These are phyloP conservation scores for Cerastis leucographa DNA, from an alignment of 2,888 invertebrate genomes.

Conservation along the genomic window DNA sequence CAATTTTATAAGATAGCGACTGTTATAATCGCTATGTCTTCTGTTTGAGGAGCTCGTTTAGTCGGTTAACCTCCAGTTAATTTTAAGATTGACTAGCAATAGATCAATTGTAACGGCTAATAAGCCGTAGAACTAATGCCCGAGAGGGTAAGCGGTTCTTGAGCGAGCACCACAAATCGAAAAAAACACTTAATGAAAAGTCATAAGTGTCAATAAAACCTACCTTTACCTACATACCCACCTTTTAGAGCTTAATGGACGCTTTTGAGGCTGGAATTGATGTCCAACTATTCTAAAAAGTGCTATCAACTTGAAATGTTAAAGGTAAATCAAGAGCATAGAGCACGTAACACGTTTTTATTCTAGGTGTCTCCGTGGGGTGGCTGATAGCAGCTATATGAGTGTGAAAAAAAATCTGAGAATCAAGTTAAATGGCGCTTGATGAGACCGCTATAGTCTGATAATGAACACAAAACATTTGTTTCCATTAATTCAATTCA, in stretches of 20 bases:
- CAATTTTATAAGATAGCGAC: conserved; percentile 7
- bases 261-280: not conserved
- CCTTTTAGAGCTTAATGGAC: too few relatives aligned
- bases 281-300: not conserved
- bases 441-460: not conserved
- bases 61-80: not conserved
- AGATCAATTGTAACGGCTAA: not conserved
- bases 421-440: not conserved
- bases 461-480: not conserved
- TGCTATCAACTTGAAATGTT: not conserved
- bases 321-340: not conserved
- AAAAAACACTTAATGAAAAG: not conserved
- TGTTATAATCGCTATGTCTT: conserved; percentile 2
- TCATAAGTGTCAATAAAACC: not conserved
- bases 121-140: not conserved
- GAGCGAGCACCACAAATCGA: not conserved
- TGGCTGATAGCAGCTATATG: not conserved
- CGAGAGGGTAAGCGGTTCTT: not conserved
- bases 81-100: not conserved
- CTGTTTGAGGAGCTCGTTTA: not conserved
- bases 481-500: too few relatives aligned
- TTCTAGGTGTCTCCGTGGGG: not conserved
- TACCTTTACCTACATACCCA: too few relatives aligned
- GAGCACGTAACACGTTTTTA: not conserved
- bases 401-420: not conserved